A percentile compares a stretch with the other conserved stretches of the same genome.
These are phyloP conservation scores for Amazona guildingii DNA, from an alignment of 2,113 vertebrate genomes.

Conservation along the genomic window DNA sequence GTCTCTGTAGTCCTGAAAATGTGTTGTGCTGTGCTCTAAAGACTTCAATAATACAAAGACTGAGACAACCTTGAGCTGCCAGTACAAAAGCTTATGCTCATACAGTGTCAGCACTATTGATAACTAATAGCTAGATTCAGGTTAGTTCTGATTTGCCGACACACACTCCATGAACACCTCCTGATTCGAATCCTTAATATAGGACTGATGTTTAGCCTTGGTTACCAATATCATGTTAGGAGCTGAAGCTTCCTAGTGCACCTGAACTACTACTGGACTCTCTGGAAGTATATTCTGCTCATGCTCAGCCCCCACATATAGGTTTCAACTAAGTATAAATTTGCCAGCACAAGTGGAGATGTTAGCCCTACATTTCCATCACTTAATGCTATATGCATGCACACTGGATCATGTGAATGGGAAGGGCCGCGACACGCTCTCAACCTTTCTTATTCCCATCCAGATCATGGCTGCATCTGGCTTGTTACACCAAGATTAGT, in stretches of 20 bases:
- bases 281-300: not conserved
- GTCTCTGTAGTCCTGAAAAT: not conserved
- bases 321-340: not conserved
- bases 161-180: not conserved
- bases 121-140: not conserved
- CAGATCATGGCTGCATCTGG: not conserved
- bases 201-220: not conserved
- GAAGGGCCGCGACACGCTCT: rapidly evolving
- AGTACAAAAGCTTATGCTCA: not conserved
- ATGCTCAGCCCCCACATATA: not conserved
- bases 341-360: not conserved
- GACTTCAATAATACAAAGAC: not conserved
- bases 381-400: rapidly evolving
- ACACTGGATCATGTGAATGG: rapidly evolving
- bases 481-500: not conserved
- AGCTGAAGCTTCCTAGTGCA: not conserved
- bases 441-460: not conserved
- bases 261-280: not conserved
- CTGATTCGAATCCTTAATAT: not conserved
- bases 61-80: not conserved
- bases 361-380: not conserved
- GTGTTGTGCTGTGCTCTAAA: not conserved
- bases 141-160: not conserved
- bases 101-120: not conserved
- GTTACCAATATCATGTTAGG: not conserved